phyloP scores from a whole-genome alignment of 1,140 invertebrate genomes.

The Orchesella cincta region DNA sequence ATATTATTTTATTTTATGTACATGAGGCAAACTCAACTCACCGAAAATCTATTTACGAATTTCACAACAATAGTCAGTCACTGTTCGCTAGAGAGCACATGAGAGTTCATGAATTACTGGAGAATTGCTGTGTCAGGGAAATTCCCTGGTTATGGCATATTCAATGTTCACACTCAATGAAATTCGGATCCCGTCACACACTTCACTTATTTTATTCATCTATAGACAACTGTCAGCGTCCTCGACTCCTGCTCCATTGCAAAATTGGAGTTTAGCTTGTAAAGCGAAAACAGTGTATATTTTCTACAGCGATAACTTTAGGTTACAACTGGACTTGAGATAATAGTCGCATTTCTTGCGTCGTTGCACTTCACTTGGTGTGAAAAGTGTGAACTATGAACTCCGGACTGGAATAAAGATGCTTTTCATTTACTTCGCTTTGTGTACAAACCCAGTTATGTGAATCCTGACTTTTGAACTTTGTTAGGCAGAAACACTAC shows the following conservation, averaged over 20 bases:
- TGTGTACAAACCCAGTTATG: background rate
- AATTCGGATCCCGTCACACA: conserved; percentile 1
- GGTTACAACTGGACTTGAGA: background rate
- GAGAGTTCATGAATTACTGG: too few species aligned
- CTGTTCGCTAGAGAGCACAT: too few species aligned
- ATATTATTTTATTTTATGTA: too few species aligned
- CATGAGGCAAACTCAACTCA: too few species aligned
- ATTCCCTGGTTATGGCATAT: background rate
- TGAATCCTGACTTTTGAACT: too few species aligned
- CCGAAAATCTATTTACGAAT: too few species aligned
- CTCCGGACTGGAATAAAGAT: too few species aligned
- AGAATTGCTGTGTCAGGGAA: background rate
- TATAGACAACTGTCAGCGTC: background rate
- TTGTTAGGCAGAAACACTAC: too few species aligned
- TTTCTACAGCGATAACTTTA: too few species aligned
- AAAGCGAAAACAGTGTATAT: too few species aligned
- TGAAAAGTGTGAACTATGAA: too few species aligned
- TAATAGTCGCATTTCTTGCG: background rate
- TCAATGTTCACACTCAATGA: conserved; percentile 27
- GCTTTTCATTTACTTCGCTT: background rate
- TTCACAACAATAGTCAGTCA: too few species aligned
- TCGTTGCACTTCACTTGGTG: background rate
- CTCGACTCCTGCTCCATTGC: background rate
- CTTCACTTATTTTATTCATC: conserved; percentile 18
- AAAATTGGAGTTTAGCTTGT: background rate